Percentiles rank a stretch among this genome's conserved stretches.
Evolutionary conservation across 2,113 vertebrate genomes (phyloP).

Genomic region (Riparia riparia): DNA sequence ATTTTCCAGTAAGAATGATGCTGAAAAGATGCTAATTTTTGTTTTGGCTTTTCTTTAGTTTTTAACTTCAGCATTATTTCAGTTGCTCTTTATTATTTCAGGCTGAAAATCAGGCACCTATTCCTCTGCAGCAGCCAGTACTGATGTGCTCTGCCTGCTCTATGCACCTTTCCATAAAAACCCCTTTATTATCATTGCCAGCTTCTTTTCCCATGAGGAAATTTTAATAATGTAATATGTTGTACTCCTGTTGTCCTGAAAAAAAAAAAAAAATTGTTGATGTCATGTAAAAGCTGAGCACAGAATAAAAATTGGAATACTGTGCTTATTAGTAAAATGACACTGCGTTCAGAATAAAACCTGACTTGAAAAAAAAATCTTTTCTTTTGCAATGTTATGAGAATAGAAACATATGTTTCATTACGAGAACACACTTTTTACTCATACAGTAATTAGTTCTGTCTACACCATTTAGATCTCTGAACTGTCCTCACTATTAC

Average conservation of each 20-base stretch:
- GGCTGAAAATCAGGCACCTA: conserved; percentile 6
- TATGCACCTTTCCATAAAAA: background rate
- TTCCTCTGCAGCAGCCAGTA: background rate
- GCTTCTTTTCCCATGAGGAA: conserved; percentile 17
- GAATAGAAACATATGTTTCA: background rate
- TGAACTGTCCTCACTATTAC: background rate
- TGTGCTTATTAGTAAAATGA: background rate
- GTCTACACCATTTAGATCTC: background rate
- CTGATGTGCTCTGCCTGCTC: background rate
- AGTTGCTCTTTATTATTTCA: background rate
- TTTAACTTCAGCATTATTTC: background rate
- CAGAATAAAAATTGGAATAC: background rate
- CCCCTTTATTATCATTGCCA: background rate
- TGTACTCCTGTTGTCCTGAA: background rate
- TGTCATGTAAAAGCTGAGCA: conserved; percentile 26
- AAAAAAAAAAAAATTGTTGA: background rate
- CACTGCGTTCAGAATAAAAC: background rate
- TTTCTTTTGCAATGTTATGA: background rate
- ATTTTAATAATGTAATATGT: conserved; percentile 38
- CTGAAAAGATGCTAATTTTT: background rate
- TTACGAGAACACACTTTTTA: background rate
- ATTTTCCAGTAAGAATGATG: background rate
- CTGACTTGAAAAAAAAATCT: conserved; percentile 11
- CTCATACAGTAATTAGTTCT: background rate
- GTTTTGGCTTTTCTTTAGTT: background rate